Conservation (phyloP, 2,797 vertebrate species). For the Cryptoblepharus egeriae region DNA sequence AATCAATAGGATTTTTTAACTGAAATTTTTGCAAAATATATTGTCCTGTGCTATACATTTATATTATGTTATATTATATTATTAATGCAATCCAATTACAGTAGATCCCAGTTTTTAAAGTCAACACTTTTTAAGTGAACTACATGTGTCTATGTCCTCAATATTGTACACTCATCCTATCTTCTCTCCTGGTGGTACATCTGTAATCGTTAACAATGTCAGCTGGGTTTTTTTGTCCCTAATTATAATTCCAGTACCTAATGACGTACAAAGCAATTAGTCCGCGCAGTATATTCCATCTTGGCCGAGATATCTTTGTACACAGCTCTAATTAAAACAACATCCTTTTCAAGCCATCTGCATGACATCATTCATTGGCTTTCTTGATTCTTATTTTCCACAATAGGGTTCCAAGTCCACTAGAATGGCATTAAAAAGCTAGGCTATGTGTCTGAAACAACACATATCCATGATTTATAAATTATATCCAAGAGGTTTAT, state of each 20-base stretch:
- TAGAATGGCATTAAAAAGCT: background rate
- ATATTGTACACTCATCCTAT: background rate
- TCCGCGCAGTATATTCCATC: background rate
- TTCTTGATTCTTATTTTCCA: background rate
- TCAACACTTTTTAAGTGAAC: background rate
- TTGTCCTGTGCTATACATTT: background rate
- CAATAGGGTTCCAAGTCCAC: background rate
- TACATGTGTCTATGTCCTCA: background rate
- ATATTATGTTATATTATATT: background rate
- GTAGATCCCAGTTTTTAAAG: background rate
- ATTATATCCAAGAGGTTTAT: background rate
- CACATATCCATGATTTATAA: background rate
- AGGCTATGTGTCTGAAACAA: background rate
- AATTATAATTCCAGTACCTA: background rate
- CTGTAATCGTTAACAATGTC: background rate
- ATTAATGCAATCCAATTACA: background rate
- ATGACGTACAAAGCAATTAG: background rate
- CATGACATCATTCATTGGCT: background rate
- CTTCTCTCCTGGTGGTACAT: background rate
- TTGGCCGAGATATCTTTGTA: background rate
- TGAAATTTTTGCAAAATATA: background rate
- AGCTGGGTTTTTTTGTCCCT: background rate
- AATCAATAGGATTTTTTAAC: background rate
- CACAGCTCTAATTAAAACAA: background rate
- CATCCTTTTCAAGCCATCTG: background rate